phyloP scores from a whole-genome alignment of 2,797 vertebrate species.

The Emys orbicularis region DNA sequence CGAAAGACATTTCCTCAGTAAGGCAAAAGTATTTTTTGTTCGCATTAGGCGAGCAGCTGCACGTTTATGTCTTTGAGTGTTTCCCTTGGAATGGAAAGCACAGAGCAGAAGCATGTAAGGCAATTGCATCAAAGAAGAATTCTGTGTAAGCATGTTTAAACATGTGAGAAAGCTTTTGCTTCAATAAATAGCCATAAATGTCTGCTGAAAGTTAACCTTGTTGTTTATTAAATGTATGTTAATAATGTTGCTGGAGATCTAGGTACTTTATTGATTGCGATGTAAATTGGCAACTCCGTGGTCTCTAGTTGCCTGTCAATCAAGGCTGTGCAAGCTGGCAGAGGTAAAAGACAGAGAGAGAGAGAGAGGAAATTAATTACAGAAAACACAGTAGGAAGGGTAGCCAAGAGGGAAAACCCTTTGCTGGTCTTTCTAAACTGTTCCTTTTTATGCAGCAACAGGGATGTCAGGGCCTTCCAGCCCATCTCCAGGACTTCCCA shows the following conservation, averaged over 20 bases:
- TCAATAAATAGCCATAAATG: constrained; percentile 24
- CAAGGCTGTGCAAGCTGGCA: not conserved
- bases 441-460: not conserved
- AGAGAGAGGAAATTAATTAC: constrained; percentile 10
- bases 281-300: constrained; percentile 20
- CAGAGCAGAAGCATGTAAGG: not conserved
- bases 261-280: constrained; percentile 54
- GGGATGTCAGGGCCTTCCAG: not conserved
- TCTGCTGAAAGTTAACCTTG: constrained; percentile 46
- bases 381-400: not conserved
- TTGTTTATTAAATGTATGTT: constrained; percentile 55
- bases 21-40: not conserved
- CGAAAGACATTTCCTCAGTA: not conserved
- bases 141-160: not conserved
- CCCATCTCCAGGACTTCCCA: not conserved
- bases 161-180: constrained; percentile 2
- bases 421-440: not conserved
- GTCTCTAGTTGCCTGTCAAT: constrained; percentile 23
- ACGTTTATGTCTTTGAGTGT: not conserved
- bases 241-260: constrained; percentile 26
- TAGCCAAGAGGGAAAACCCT: not conserved
- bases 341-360: not conserved
- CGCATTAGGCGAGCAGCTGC: not conserved
- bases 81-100: not conserved
- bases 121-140: not conserved